A percentile compares a stretch with the other conserved stretches of the same genome.
Conservation (phyloP, 2,797 vertebrate genomes). For the Tinamus major region DNA sequence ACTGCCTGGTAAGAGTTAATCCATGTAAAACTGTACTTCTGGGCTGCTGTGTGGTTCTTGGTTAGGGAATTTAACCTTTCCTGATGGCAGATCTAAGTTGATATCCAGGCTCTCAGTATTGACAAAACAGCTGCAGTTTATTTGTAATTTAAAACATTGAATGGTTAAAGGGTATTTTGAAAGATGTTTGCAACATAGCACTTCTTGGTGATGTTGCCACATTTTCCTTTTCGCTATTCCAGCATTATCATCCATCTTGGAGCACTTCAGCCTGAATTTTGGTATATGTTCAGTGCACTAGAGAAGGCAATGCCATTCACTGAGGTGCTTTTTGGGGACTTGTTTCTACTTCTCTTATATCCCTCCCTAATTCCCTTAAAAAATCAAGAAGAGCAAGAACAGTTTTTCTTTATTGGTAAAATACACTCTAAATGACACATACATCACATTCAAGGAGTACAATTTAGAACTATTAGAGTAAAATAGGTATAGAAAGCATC, state of each 20-base stretch:
- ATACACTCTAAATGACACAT: neutral
- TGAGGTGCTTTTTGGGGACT: neutral
- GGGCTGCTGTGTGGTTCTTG: neutral
- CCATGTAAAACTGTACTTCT: neutral
- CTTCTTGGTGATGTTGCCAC: neutral
- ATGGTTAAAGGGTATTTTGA: neutral
- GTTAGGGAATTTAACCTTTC: neutral
- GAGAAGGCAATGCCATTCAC: neutral
- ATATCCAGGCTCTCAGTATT: neutral
- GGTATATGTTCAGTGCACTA: neutral
- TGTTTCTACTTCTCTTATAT: neutral
- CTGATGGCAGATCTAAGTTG: neutral
- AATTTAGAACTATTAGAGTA: neutral
- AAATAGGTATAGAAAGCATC: constrained; percentile 18
- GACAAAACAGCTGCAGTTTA: neutral
- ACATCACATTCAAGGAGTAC: neutral
- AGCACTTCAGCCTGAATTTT: neutral
- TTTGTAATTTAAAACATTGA: neutral
- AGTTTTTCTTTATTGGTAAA: constrained; percentile 8
- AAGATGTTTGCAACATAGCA: neutral
- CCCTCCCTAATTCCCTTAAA: neutral
- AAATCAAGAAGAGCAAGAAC: neutral
- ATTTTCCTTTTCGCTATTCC: neutral
- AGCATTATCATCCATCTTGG: neutral
- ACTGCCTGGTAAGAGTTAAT: neutral